A percentile compares a stretch with the other conserved stretches of the same genome.
These are phyloP conservation scores for Megalops cyprinoides DNA, from an alignment of 2,797 vertebrate species.

Conservation along the genomic window DNA sequence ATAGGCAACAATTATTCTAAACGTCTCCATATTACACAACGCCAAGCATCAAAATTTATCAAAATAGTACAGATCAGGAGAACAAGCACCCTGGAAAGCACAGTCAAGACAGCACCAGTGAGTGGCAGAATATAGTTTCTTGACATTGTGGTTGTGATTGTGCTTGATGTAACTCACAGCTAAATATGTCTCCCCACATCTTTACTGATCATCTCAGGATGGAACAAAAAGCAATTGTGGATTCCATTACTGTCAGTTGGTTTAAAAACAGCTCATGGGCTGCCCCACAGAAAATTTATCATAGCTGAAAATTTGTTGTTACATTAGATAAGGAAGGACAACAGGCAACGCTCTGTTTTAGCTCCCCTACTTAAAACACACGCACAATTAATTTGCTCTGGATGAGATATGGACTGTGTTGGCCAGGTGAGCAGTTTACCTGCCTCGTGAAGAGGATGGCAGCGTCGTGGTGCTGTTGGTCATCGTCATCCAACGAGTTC, in stretches of 20 bases:
- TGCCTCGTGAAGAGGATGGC: slow-evolving; percentile 98
- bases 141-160: no score
- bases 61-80: not conserved
- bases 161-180: no score
- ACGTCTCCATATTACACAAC: slow-evolving; percentile 7
- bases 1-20: not conserved
- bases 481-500: slow-evolving; percentile 87
- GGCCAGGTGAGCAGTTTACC: slow-evolving; percentile 75
- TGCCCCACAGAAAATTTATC: no score
- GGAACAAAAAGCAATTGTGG: not conserved
- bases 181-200: no score
- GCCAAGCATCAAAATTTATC: not conserved
- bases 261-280: no score
- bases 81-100: slow-evolving; percentile 5
- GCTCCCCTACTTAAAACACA: no score
- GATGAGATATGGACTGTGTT: not conserved
- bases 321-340: no score
- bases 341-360: no score
- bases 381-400: not conserved
- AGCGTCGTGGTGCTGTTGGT: slow-evolving; percentile 91
- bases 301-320: no score
- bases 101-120: not conserved
- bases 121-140: not conserved
- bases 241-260: not conserved
- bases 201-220: no score